Base-by-base conservation (phyloP, 2,888 invertebrate genomes). In the Rhagophthalmus giganteus region DNA sequence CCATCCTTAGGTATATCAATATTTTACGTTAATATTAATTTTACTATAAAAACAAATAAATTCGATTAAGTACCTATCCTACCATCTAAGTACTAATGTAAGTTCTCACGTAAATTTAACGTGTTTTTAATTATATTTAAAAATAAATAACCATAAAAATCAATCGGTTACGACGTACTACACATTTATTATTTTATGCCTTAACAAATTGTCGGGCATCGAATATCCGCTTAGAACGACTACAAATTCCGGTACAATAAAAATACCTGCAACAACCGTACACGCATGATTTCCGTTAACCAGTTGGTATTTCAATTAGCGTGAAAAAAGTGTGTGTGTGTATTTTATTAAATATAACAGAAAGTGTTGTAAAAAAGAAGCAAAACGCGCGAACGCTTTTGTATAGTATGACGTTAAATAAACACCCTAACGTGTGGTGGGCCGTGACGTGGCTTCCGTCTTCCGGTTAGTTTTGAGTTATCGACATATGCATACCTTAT, bases 241-340 rank as follows among this genome's bases (percentile, higher is more conserved):
- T 52, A 54, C 53, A 47, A 55, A 58, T 58, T 58, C 55, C 59
- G 55, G 55, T 41, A 46, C 47, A 54, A 55, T 46, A 60, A 60
- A 58, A 60, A 60, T 57, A 58, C 57, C 58, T 58, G 57, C 33
- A 45, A 38, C 42, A 24, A 35, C 41, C 10, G 42, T 39, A 37
- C 50, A 59, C 58, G 58, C 61, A 54, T 61, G 61, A 61, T 61
- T 61, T 61, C 61, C 59, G 55, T 49, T 32, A 47, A 48, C 54
- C 61, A 61, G 61, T 61, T 61, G 61, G 58, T 55, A 48, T 58
- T 58, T 59, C 59, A 61, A 61, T 61, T 61, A 59, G 49, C 54
- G 45, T 46, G 40, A 46, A 49, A 52, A 46, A 40, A 48, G 28
- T 34, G 33, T 52, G 28, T 34, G 33, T 52, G 28, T 52, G 40